Evolutionary conservation across 2,888 invertebrate species (phyloP).

Genomic region (Plagodis dolabraria): DNA sequence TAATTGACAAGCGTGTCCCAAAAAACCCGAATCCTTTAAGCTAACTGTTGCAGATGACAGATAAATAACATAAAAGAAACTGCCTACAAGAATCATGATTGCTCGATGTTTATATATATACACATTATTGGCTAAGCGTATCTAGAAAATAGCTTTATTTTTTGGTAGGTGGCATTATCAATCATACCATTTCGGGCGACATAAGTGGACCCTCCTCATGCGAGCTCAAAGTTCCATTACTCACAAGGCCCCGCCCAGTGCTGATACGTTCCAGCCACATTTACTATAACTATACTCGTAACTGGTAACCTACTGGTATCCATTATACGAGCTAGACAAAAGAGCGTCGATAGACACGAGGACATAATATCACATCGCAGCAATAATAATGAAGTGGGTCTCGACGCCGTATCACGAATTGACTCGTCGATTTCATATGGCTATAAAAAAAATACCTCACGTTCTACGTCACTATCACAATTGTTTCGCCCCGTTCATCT

Average conservation of each 20-base stretch:
- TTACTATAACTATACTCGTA: slow-evolving; percentile 45
- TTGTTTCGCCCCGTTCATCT: slow-evolving; percentile 26
- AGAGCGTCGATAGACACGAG: slow-evolving; percentile 30
- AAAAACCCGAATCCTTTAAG: slow-evolving; percentile 31
- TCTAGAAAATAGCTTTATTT: slow-evolving; percentile 68
- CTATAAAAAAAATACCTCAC: slow-evolving; percentile 32
- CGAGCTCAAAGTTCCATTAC: slow-evolving; percentile 81
- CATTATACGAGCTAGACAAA: slow-evolving; percentile 36
- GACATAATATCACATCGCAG: slow-evolving; percentile 31
- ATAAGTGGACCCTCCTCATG: slow-evolving; percentile 83
- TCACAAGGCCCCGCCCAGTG: slow-evolving; percentile 75
- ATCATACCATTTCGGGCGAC: slow-evolving; percentile 80
- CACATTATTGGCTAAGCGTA: slow-evolving; percentile 51
- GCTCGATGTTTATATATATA: slow-evolving; percentile 29
- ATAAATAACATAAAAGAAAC: slow-evolving; percentile 18
- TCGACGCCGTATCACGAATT: slow-evolving; percentile 20
- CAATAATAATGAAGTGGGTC: slow-evolving; percentile 31
- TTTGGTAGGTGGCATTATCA: slow-evolving; percentile 78
- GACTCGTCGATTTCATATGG: slow-evolving; percentile 32
- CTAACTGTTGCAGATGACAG: slow-evolving; percentile 21
- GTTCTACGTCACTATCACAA: slow-evolving; percentile 17
- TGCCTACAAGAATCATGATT: slow-evolving; percentile 23
- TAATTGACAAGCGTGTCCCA: slow-evolving; percentile 33
- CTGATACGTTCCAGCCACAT: slow-evolving; percentile 67
- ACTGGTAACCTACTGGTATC: slow-evolving; percentile 32